These are phyloP conservation scores for Philereme vetulata DNA, from an alignment of 2,888 invertebrate species.

Conservation along the genomic window DNA sequence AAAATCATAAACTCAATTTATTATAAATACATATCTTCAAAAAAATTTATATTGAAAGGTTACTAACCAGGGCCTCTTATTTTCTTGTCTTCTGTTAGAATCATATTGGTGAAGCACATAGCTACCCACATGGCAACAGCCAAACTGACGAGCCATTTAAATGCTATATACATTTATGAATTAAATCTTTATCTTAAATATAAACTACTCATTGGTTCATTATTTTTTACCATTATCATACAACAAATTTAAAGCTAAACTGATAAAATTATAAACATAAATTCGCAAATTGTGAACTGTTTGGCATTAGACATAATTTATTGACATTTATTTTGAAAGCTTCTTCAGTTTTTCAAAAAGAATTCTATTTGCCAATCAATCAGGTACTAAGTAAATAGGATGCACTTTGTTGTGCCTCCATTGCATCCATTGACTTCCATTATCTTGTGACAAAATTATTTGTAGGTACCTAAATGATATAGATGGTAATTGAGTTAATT, in stretches of 20 bases:
- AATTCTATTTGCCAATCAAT: too few relatives aligned
- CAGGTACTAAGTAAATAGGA: too few relatives aligned
- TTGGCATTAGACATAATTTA: slow-evolving; percentile 16
- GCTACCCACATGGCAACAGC: slow-evolving; percentile 64
- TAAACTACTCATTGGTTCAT: slow-evolving; percentile 16
- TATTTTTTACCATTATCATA: slow-evolving; percentile 20
- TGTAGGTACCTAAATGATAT: slow-evolving; percentile 1
- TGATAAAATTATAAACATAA: neutral
- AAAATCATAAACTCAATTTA: slow-evolving; percentile 9
- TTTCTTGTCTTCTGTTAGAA: slow-evolving; percentile 34
- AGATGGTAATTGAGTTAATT: slow-evolving; percentile 34
- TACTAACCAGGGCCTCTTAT: slow-evolving; percentile 41
- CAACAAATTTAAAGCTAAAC: slow-evolving; percentile 23
- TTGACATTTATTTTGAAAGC: neutral
- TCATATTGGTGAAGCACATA: slow-evolving; percentile 57
- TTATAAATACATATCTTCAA: slow-evolving; percentile 11
- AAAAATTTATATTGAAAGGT: slow-evolving; percentile 9
- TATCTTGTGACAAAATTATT: neutral
- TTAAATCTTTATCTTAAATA: slow-evolving; percentile 16
- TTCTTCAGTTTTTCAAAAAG: neutral
- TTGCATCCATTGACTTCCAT: too few relatives aligned
- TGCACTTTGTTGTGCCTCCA: too few relatives aligned
- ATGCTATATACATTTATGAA: slow-evolving; percentile 70
- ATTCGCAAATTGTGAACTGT: slow-evolving; percentile 16
- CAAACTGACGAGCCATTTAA: slow-evolving; percentile 69